Percentiles rank a stretch among this genome's conserved stretches.
Evolutionary conservation across 1,140 invertebrate genomes (phyloP).

Genomic region (Zaprionus ornatus): DNA sequence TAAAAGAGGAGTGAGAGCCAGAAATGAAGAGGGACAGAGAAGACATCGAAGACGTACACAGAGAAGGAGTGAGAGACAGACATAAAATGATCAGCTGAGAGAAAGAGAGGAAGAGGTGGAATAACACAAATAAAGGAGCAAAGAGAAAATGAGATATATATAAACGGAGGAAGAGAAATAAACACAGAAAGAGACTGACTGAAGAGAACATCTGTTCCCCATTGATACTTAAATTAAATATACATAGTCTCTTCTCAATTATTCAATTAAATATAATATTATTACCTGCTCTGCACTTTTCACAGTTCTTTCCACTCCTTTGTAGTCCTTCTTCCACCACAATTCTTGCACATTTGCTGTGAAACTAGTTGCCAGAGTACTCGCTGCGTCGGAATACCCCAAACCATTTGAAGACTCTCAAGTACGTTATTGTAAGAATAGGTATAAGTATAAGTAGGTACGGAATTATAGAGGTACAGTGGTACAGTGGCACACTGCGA

Average conservation of each 20-base stretch:
- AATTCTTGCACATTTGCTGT: background rate
- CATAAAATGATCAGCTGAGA: background rate
- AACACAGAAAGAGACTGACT: background rate
- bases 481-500: slow-evolving; percentile 17
- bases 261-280: background rate
- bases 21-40: too few relatives aligned
- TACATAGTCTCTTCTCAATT: background rate
- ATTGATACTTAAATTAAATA: too few relatives aligned
- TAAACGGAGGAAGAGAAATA: too few relatives aligned
- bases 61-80: too few relatives aligned
- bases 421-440: slow-evolving; percentile 58
- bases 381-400: background rate
- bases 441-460: slow-evolving; percentile 60
- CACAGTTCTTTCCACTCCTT: background rate
- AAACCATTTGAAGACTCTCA: slow-evolving; percentile 1
- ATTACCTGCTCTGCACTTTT: background rate
- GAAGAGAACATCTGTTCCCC: background rate
- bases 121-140: background rate
- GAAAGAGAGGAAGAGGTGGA: background rate
- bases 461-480: slow-evolving; percentile 44
- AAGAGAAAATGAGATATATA: background rate
- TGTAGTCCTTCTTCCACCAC: background rate
- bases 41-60: too few relatives aligned
- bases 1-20: too few relatives aligned
- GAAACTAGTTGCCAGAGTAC: background rate